Evolutionary conservation across 1,140 invertebrate genomes (phyloP).

Genomic region (Lasioglossum albipes): DNA sequence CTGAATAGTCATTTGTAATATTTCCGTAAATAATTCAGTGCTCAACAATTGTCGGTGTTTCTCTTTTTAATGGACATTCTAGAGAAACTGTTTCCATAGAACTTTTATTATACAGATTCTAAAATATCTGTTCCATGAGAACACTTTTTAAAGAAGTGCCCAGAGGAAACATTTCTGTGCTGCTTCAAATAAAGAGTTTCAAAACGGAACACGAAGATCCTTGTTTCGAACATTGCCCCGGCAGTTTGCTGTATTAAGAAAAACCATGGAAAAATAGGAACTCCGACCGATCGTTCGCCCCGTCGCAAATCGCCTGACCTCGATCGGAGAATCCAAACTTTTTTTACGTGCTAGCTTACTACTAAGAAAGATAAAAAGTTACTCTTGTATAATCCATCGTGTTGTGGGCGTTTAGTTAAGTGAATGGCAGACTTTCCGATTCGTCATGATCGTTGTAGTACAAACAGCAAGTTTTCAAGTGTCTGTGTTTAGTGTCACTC

Average conservation of each 20-base stretch:
- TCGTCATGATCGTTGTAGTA: conserved; percentile 58
- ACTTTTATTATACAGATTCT: no score
- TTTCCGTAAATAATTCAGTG: no score
- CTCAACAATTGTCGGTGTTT: no score
- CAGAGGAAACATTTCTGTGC: no score
- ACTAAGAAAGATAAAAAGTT: conserved; percentile 31
- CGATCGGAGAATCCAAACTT: conserved; percentile 31
- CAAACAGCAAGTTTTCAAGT: conserved; percentile 60
- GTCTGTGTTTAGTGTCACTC: conserved; percentile 60
- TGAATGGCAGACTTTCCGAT: conserved; percentile 31
- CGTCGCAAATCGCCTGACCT: conserved; percentile 13
- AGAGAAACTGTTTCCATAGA: no score
- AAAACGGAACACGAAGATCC: no score
- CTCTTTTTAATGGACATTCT: no score
- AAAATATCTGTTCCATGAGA: no score
- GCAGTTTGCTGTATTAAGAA: conserved; percentile 14
- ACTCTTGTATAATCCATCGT: background rate
- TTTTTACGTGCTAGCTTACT: conserved; percentile 40
- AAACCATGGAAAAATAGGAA: background rate
- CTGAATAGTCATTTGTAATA: no score
- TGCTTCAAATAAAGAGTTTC: no score
- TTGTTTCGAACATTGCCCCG: no score
- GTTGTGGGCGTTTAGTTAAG: conserved; percentile 21
- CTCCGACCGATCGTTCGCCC: conserved; percentile 1
- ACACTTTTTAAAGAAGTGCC: no score